Evolutionary conservation across 2,888 invertebrate genomes (phyloP).

Genomic region (Phragmatobia fuliginosa): DNA sequence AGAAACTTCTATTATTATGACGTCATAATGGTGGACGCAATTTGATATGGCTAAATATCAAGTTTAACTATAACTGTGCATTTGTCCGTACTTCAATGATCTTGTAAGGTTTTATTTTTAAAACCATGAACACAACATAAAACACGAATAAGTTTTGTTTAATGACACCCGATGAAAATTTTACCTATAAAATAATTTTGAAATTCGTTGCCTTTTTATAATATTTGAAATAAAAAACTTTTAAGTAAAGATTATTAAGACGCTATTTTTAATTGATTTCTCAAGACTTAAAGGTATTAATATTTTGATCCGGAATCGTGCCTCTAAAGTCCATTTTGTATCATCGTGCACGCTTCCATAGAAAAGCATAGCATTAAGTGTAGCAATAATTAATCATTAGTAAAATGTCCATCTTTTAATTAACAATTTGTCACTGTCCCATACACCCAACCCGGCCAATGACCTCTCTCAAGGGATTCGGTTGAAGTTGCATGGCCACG

Average conservation of each 20-base stretch:
- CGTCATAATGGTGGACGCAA: neutral
- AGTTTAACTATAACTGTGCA: neutral
- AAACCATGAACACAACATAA: no score
- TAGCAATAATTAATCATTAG: neutral
- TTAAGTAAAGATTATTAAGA: no score
- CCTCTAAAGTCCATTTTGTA: neutral
- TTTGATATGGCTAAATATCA: neutral
- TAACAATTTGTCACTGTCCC: conserved; percentile 11
- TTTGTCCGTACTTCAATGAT: no score
- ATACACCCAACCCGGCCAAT: neutral
- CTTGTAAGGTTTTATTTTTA: no score
- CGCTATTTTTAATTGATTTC: no score
- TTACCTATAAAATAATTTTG: no score
- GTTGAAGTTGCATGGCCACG: conserved; percentile 6
- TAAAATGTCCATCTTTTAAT: conserved; percentile 5
- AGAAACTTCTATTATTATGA: neutral
- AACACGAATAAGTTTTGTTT: no score
- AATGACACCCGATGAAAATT: no score
- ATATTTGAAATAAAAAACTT: no score
- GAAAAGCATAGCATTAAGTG: neutral
- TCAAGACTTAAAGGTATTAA: neutral
- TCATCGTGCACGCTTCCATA: neutral
- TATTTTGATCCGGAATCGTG: neutral
- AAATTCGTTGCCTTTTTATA: no score
- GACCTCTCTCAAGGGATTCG: conserved; percentile 10